These are phyloP conservation scores for Nerophis lumbriciformis DNA, from an alignment of 2,113 vertebrate species.

Conservation along the genomic window DNA sequence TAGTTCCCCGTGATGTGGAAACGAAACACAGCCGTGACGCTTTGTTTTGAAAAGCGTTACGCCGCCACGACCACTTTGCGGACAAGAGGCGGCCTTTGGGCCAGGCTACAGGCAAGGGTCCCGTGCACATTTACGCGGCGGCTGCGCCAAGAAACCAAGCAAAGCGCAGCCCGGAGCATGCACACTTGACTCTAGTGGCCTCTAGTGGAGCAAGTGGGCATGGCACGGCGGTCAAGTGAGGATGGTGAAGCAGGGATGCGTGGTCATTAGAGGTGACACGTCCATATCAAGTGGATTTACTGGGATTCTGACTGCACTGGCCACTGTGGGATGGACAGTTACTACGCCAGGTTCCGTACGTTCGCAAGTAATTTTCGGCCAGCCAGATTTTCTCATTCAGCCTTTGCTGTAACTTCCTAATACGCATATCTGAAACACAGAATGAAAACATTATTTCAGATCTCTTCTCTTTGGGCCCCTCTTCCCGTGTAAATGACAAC, in stretches of 20 bases:
- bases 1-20: slow-evolving; percentile 39
- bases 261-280: slow-evolving; percentile 29
- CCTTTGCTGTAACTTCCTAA: slow-evolving; percentile 79
- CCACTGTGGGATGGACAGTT: slow-evolving; percentile 69
- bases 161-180: slow-evolving; percentile 63
- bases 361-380: slow-evolving; percentile 76
- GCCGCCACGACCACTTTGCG: slow-evolving; percentile 58
- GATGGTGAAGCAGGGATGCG: slow-evolving; percentile 55
- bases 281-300: slow-evolving; percentile 55
- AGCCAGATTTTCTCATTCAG: slow-evolving; percentile 79
- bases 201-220: slow-evolving; percentile 51
- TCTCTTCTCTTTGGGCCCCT: slow-evolving; percentile 80
- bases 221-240: slow-evolving; percentile 64
- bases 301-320: slow-evolving; percentile 64
- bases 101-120: slow-evolving; percentile 28
- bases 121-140: slow-evolving; percentile 6
- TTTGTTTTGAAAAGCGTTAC: slow-evolving; percentile 46
- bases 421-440: slow-evolving; percentile 81
- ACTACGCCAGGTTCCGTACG: slow-evolving; percentile 77
- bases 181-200: slow-evolving; percentile 52
- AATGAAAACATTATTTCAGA: slow-evolving; percentile 82
- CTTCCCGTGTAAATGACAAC: slow-evolving; percentile 45
- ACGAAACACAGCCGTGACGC: slow-evolving; percentile 5
- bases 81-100: slow-evolving; percentile 32
- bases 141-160: slow-evolving; percentile 49